A percentile compares a stretch with the other conserved stretches of the same genome.
Evolutionary conservation across 2,113 vertebrate genomes (phyloP).

Genomic region (Pangasianodon hypophthalmus): DNA sequence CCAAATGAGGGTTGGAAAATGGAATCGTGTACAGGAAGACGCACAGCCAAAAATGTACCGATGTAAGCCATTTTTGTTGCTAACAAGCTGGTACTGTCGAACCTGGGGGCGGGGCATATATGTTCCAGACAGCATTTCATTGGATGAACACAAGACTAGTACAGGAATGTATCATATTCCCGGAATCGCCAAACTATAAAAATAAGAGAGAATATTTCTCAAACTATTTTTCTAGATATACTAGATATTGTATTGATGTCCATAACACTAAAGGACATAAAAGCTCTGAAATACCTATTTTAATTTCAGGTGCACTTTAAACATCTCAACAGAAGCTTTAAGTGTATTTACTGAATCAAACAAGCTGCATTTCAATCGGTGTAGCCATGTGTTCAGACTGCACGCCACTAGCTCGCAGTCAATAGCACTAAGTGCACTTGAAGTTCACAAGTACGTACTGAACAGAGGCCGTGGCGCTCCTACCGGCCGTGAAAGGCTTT

Average conservation of each 20-base stretch:
- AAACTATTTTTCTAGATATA: background rate
- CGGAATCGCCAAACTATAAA: background rate
- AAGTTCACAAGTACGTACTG: background rate
- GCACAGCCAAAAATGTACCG: background rate
- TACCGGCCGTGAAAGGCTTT: background rate
- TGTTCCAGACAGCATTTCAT: background rate
- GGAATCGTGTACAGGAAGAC: too few relatives aligned
- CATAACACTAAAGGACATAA: background rate
- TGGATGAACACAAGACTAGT: background rate
- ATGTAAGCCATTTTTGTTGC: background rate
- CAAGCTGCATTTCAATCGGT: background rate
- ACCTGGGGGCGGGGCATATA: background rate
- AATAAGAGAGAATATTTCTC: background rate
- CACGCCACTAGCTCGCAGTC: background rate
- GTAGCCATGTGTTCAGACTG: background rate
- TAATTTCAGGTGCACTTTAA: background rate
- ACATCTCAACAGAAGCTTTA: background rate
- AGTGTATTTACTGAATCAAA: background rate
- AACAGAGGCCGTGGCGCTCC: background rate
- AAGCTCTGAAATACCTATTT: background rate
- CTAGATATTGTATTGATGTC: background rate
- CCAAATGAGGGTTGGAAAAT: background rate
- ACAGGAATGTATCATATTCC: background rate
- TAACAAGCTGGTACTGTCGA: background rate
- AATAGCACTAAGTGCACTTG: conserved; percentile 16